Percentiles rank a stretch among this genome's conserved stretches.
These are phyloP conservation scores for Nothobranchius kuhntae DNA, from an alignment of 2,113 vertebrate species.

Conservation along the genomic window DNA sequence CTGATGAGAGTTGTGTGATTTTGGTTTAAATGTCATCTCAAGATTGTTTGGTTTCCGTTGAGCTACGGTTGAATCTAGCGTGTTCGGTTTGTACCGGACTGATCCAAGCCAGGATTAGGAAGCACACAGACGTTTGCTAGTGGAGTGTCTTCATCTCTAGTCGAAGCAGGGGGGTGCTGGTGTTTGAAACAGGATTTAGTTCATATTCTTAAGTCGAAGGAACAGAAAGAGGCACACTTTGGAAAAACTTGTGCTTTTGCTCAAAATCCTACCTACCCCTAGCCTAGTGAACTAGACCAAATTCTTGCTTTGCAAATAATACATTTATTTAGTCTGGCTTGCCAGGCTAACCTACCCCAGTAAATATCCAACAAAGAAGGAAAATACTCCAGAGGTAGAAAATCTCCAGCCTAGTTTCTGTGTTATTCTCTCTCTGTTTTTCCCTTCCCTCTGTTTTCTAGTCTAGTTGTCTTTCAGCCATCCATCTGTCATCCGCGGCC, in stretches of 20 bases:
- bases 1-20: slow-evolving; percentile 2
- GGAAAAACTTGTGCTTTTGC: slow-evolving; percentile 9
- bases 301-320: too few relatives aligned
- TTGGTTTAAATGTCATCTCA: neutral
- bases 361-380: slow-evolving; percentile 13
- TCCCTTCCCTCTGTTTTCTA: slow-evolving; percentile 21
- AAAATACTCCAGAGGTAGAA: slow-evolving; percentile 15
- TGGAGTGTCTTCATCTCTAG: too few relatives aligned
- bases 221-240: slow-evolving; percentile 2
- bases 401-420: slow-evolving; percentile 4
- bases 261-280: slow-evolving; percentile 15
- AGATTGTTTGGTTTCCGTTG: slow-evolving; percentile 10
- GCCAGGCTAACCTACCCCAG: neutral
- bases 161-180: too few relatives aligned
- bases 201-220: slow-evolving; percentile 14
- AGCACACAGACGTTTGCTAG: neutral
- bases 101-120: neutral
- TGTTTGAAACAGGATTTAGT: neutral
- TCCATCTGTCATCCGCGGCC: slow-evolving; percentile 55
- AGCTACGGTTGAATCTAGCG: neutral
- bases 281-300: too few relatives aligned
- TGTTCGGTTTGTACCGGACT: neutral
- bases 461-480: slow-evolving; percentile 45
- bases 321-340: too few relatives aligned
- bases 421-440: slow-evolving; percentile 6